phyloP scores from a whole-genome alignment of 2,797 vertebrate species.

The Delichon dasypus region DNA sequence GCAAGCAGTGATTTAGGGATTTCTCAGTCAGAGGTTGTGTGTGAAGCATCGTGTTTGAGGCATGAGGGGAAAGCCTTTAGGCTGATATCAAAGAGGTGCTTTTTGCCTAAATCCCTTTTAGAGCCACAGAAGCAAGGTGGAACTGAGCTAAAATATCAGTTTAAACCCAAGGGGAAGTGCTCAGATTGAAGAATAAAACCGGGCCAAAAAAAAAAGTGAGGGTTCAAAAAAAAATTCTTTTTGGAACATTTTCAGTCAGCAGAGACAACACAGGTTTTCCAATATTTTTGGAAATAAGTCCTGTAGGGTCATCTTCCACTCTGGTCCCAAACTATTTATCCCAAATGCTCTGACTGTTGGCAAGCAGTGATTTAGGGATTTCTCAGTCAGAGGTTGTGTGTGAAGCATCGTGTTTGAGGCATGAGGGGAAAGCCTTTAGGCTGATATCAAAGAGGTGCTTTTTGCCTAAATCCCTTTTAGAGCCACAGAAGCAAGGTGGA shows the following conservation, averaged over 20 bases:
- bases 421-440: background rate
- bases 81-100: background rate
- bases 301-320: background rate
- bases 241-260: background rate
- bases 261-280: background rate
- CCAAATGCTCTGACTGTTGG: background rate
- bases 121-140: background rate
- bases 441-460: background rate
- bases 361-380: background rate
- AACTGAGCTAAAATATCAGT: background rate
- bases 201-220: background rate
- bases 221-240: background rate
- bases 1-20: background rate
- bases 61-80: background rate
- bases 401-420: background rate
- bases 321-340: background rate
- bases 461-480: background rate
- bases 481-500: background rate
- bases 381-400: background rate
- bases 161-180: background rate
- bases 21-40: background rate
- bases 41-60: background rate
- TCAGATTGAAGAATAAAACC: background rate
- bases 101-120: background rate
- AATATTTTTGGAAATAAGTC: background rate